phyloP scores from a whole-genome alignment of 2,797 vertebrate species.

The Sparus aurata region DNA sequence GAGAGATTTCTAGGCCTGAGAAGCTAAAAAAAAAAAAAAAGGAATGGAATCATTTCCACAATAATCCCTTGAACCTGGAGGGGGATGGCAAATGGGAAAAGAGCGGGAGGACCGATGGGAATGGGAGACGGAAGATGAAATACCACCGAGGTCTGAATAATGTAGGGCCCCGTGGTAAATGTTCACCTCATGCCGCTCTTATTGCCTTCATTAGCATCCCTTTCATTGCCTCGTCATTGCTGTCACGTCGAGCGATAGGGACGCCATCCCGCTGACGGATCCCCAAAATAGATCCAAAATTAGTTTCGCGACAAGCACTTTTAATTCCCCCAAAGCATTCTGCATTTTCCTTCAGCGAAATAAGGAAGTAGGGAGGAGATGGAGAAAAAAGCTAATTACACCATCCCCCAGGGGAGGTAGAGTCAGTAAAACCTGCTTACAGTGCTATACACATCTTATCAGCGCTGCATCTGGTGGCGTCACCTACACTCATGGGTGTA shows the following conservation, averaged over 20 bases:
- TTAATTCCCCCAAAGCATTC: conserved; percentile 77
- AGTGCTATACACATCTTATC: conserved; percentile 71
- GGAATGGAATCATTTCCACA: conserved; percentile 58
- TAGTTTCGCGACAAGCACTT: conserved; percentile 71
- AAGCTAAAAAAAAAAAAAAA: conserved; percentile 18
- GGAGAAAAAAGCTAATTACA: conserved; percentile 74
- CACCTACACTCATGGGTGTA: conserved; percentile 65
- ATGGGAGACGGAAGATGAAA: conserved; percentile 63
- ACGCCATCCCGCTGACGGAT: conserved; percentile 60
- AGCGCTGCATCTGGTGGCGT: conserved; percentile 68
- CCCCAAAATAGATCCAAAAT: conserved; percentile 79
- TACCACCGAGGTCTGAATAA: conserved; percentile 72
- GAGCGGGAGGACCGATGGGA: conserved; percentile 47
- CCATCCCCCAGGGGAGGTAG: conserved; percentile 59
- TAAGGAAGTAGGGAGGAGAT: conserved; percentile 64
- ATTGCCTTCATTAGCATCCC: conserved; percentile 78
- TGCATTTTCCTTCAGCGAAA: conserved; percentile 70
- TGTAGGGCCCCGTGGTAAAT: conserved; percentile 67
- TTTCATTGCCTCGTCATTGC: conserved; percentile 68
- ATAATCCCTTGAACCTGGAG: conserved; percentile 60
- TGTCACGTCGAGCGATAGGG: conserved; percentile 61
- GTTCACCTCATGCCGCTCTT: conserved; percentile 69
- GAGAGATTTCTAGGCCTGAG: conserved; percentile 51
- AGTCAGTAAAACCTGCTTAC: conserved; percentile 78
- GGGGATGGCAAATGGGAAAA: conserved; percentile 35